Base-by-base conservation (phyloP, 2,113 vertebrate genomes). In the Brevimyrus niger region DNA sequence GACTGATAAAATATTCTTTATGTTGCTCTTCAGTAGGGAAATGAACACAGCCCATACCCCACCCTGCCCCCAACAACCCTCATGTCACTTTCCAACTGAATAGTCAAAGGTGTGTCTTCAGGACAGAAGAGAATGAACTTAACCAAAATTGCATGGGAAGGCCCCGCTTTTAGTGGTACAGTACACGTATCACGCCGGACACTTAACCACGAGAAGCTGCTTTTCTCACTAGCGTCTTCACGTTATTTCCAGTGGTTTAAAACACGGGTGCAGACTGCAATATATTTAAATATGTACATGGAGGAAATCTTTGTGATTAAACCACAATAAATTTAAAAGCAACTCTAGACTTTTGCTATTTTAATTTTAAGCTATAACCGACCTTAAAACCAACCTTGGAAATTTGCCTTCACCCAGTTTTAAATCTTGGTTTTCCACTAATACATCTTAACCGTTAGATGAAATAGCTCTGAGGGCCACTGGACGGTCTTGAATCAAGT, bases 51-150 rank as follows among this genome's bases (percentile, higher is more conserved):
- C 27, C 80, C 27, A 55, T 55, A 87, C 15, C 21, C 53, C 8
- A 53, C 19, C 89, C 93, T 91, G 90, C 58, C 91, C 90, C 91
- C 90, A 65, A 89, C 44, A 65, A 86, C 91, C 91, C 92, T 94
- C 11, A 69, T 61, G 92, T 94, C 94, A 94, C 92, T 95, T 95
- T 96, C 94, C 93, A 94, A 93, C 91, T 94, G 94, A 94, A 91
- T 93, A 94, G 93, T 94, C 94, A 94, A 94, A 95, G 92, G 92
- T 94, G 92, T 92, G 93, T 93, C 87, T 87, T 58, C 35, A 27
- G 55, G 55, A 87, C 19, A 61, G 55, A 61, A 61, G 86, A 35
- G 55, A 46, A n/a, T 44, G 87, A 27, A 15, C 38, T 21, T 27
- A 48, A 65, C 35, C 23, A 44, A 44, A 87, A 44, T 3, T 23